Evolutionary conservation across 2,888 invertebrate species (phyloP).

Genomic region (Tanypteryx hageni): DNA sequence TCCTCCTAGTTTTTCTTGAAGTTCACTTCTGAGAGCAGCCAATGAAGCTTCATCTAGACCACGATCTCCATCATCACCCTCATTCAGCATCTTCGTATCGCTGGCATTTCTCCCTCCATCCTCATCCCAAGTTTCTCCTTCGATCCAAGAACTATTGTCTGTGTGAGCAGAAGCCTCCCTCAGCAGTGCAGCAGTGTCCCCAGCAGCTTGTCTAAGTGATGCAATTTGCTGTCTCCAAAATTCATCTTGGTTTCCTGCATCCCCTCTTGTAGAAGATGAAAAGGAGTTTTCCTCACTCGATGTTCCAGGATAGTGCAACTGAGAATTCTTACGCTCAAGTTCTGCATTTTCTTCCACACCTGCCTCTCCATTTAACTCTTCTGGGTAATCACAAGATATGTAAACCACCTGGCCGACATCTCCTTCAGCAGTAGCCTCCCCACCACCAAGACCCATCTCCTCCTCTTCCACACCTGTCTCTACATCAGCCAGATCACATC

Average conservation of each 20-base stretch:
- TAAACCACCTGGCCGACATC: not conserved
- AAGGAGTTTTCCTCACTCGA: constrained; percentile 68
- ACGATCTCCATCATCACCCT: constrained; percentile 76
- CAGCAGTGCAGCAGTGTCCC: constrained; percentile 68
- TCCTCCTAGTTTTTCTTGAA: constrained; percentile 83
- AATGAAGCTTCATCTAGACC: constrained; percentile 84
- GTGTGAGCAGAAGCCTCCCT: constrained; percentile 66
- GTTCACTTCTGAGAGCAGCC: constrained; percentile 83
- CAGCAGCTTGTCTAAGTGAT: constrained; percentile 68
- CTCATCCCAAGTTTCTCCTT: constrained; percentile 54
- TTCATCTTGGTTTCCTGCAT: constrained; percentile 71
- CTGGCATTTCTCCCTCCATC: not conserved
- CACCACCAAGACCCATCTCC: not conserved
- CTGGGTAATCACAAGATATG: constrained; percentile 47
- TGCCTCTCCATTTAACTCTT: constrained; percentile 71
- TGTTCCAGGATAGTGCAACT: constrained; percentile 67
- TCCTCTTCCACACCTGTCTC: constrained; percentile 7
- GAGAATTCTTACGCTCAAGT: constrained; percentile 70
- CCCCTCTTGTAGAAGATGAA: constrained; percentile 69
- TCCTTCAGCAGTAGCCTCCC: not conserved
- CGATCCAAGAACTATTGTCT: not conserved
- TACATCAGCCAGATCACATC: constrained; percentile 71
- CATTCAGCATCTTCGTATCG: not conserved
- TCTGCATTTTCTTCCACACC: constrained; percentile 74
- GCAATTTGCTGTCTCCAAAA: constrained; percentile 68